Conservation (phyloP, 1,140 invertebrate species). For the Fopius arisanus region DNA sequence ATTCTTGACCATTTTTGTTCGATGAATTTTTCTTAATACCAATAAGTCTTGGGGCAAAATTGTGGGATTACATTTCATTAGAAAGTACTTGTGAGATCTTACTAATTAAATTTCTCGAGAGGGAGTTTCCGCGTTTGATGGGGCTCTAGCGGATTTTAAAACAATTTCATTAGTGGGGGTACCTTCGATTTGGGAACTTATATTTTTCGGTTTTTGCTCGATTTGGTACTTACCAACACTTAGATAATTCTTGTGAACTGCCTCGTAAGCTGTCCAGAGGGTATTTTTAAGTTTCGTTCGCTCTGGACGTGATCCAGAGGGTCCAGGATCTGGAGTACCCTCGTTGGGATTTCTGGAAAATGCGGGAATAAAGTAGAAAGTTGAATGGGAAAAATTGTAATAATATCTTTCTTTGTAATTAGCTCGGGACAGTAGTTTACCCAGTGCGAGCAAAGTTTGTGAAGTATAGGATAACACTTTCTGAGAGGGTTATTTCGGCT, state of each 20-base stretch:
- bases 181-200: neutral
- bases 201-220: neutral
- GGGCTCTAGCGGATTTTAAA: no score
- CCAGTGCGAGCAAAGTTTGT: conserved; percentile 98
- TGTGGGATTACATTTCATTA: no score
- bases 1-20: neutral
- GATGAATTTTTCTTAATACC: no score
- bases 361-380: conserved; percentile 5
- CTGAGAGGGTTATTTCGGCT: conserved; percentile 86
- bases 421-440: conserved; percentile 68
- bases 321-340: conserved; percentile 71
- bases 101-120: no score
- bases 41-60: no score
- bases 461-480: conserved; percentile 93
- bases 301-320: conserved; percentile 75
- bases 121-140: no score
- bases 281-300: conserved; percentile 81
- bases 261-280: conserved; percentile 91
- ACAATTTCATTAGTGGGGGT: no score
- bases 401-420: neutral
- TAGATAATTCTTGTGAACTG: conserved; percentile 90
- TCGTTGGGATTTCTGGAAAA: conserved; percentile 86
- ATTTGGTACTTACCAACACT: conserved; percentile 74
- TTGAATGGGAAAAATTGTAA: neutral
- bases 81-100: no score